Base-by-base conservation (phyloP, 1,140 invertebrate species). In the Kradibia gibbosae region DNA sequence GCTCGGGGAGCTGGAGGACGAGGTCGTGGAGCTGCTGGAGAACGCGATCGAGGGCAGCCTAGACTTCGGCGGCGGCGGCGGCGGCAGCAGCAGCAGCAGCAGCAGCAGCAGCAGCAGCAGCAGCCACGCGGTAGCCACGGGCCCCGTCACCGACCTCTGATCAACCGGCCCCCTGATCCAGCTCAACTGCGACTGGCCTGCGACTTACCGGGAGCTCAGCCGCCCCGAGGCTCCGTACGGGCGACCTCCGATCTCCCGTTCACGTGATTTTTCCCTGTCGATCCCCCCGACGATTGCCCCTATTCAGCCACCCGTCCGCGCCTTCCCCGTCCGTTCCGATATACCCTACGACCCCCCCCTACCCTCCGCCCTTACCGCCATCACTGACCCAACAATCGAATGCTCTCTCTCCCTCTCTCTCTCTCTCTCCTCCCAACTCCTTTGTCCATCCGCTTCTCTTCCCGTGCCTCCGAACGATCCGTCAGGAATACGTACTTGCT, bases 121-220 rank as follows among this genome's bases (percentile, higher is more conserved):
- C 83, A 87, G 67, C 76, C 78, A 86, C 34, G 89, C 86, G 55
- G 78, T 90, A 50, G 65, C 80, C 34, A 87, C 86, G 3, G 90
- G 90, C 48, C 90, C 90, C 0, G 90, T 91, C 15, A 91, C 90
- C 2, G 90, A 91, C 81, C 88, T 91, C n/a, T 91, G 84, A 89
- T 48, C 53, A 22, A 31, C 25, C 62, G 62, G 15, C 17, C n/a
- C 0, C 17, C 28, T n/a, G n/a, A n/a, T n/a, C n/a, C n/a, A n/a
- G 34, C n/a, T 13, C 45, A 53, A 13, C 45, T n/a, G 20, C 45
- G 22, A 53, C 48, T 7, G 28, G 15, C 20, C 48, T 8, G 8
- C 42, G 62, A 39, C 34, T 20, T 39, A 67, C 62, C 8, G 22
- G 34, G 62, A 67, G 50, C 15, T 53, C 60, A 62, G 17, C n/a